A percentile compares a stretch with the other conserved stretches of the same genome.
These are phyloP conservation scores for Piprites chloris DNA, from an alignment of 2,113 vertebrate species.

Conservation along the genomic window DNA sequence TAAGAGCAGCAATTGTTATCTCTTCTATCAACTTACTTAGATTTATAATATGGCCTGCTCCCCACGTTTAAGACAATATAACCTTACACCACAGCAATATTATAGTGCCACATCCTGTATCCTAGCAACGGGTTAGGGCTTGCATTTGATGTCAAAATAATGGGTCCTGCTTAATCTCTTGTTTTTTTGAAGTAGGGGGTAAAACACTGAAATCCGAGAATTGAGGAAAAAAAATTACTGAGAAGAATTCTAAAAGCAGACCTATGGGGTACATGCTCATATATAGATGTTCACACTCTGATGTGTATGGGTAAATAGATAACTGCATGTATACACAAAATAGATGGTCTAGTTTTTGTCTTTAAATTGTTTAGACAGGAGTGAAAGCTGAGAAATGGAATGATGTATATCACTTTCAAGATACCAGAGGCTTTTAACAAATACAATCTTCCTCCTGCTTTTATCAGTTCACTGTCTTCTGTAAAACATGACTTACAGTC, in stretches of 20 bases:
- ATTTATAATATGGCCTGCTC: slow-evolving; percentile 27
- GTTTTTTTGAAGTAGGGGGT: neutral
- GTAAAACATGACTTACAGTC: neutral
- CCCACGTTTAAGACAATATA: slow-evolving; percentile 44
- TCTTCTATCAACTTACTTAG: slow-evolving; percentile 25
- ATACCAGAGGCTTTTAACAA: slow-evolving; percentile 35
- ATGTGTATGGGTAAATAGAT: neutral
- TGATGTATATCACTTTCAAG: slow-evolving; percentile 14
- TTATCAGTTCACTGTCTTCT: slow-evolving; percentile 9
- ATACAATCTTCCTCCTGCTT: slow-evolving; percentile 8
- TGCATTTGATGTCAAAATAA: slow-evolving; percentile 62
- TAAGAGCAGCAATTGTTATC: slow-evolving; percentile 21
- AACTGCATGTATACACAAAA: neutral
- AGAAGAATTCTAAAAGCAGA: neutral
- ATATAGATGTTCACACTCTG: neutral
- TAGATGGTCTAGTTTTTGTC: neutral
- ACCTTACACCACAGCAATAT: slow-evolving; percentile 2
- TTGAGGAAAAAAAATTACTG: neutral
- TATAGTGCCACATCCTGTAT: slow-evolving; percentile 51
- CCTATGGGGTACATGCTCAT: neutral
- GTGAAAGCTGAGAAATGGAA: slow-evolving; percentile 31
- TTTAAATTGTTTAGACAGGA: slow-evolving; percentile 17
- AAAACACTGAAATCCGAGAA: slow-evolving; percentile 4
- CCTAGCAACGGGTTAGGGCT: slow-evolving; percentile 59
- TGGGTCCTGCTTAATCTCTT: slow-evolving; percentile 35